phyloP scores from a whole-genome alignment of 1,140 invertebrate species.

The Steinernema feltiae region DNA sequence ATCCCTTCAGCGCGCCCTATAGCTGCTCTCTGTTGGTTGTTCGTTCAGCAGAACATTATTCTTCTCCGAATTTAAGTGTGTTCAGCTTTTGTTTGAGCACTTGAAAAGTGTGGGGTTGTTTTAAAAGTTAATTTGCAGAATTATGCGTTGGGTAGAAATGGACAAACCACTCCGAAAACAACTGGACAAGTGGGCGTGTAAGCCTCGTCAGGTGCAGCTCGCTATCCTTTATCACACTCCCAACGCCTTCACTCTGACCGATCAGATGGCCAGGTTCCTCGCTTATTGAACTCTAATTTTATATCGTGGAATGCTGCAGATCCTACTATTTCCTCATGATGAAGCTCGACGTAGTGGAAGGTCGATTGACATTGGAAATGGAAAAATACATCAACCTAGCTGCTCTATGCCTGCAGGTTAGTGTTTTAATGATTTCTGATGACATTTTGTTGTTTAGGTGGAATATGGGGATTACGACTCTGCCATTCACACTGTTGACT shows the following conservation, averaged over 20 bases:
- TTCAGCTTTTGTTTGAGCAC: not conserved
- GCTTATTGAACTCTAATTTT: not conserved
- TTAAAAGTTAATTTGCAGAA: too few relatives aligned
- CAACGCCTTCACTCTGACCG: constrained; percentile 40
- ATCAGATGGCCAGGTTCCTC: constrained; percentile 18
- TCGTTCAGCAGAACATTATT: too few relatives aligned
- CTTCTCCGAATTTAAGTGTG: too few relatives aligned
- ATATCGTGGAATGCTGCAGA: constrained; percentile 19
- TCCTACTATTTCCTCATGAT: constrained; percentile 45
- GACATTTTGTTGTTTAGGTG: constrained; percentile 22
- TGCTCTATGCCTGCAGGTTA: constrained; percentile 42
- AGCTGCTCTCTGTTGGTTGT: too few relatives aligned
- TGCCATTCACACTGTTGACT: constrained; percentile 42
- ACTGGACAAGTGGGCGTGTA: constrained; percentile 49
- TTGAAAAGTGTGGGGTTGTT: too few relatives aligned
- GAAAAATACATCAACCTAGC: constrained; percentile 36
- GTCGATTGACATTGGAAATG: constrained; percentile 22
- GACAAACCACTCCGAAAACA: constrained; percentile 47
- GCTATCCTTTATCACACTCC: constrained; percentile 52
- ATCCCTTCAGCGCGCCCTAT: too few relatives aligned
- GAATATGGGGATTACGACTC: constrained; percentile 46
- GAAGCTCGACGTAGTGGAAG: constrained; percentile 45
- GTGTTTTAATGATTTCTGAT: not conserved
- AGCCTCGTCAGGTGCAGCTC: constrained; percentile 46
- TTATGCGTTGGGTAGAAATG: constrained; percentile 49